A percentile compares a stretch with the other conserved stretches of the same genome.
These are phyloP conservation scores for Ommatoiulus sabulosus DNA, from an alignment of 2,888 invertebrate species.

Conservation along the genomic window DNA sequence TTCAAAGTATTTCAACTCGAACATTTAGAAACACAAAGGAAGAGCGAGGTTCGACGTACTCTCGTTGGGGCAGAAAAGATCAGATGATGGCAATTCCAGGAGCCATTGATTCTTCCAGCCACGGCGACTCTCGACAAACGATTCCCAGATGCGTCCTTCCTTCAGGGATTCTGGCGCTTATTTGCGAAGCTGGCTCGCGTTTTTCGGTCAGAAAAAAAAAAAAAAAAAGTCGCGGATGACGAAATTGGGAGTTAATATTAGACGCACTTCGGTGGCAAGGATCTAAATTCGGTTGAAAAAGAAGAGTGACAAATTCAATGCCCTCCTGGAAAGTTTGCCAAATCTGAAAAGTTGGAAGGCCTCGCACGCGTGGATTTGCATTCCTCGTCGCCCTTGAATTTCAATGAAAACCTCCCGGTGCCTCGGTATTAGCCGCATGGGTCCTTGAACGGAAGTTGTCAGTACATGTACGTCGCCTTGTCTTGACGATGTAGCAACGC, in stretches of 20 bases:
- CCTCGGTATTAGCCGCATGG: too few species aligned
- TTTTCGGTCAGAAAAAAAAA: neutral
- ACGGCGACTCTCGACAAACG: neutral
- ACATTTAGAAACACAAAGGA: neutral
- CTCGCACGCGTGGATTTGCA: neutral
- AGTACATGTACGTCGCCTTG: too few species aligned
- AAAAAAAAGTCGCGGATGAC: neutral
- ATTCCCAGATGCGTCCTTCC: constrained; percentile 18
- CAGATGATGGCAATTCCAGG: neutral
- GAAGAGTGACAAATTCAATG: neutral
- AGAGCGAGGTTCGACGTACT: neutral
- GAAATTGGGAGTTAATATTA: constrained; percentile 29
- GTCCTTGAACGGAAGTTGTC: neutral
- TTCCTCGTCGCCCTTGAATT: neutral
- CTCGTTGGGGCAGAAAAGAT: neutral
- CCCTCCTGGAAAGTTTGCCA: neutral
- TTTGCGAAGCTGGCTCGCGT: neutral
- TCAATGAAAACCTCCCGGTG: neutral
- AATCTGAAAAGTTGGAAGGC: neutral
- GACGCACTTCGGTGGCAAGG: constrained; percentile 7
- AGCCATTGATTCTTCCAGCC: neutral
- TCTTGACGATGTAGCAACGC: too few species aligned
- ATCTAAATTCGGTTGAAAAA: constrained; percentile 5
- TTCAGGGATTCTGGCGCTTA: neutral
- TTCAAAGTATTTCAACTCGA: neutral